Base-by-base conservation (phyloP, 1,140 invertebrate genomes). In the Aricia agestis region DNA sequence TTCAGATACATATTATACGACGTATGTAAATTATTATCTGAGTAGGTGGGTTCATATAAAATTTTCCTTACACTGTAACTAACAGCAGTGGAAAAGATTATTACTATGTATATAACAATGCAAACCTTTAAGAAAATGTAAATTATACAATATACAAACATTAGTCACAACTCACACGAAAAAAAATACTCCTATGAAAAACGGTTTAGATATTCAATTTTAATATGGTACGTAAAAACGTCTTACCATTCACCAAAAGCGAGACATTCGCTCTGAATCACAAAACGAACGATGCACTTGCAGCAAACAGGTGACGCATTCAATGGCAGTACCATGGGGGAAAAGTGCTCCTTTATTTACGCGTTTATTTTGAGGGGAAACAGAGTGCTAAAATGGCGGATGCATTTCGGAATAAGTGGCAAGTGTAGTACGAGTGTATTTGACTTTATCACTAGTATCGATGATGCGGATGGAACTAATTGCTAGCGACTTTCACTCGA, bases 301-400 rank as follows among this genome's bases (percentile, higher is more conserved):
- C 78, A 65, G 78, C 72, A 76, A 84, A 87, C 83, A 84, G 82
- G 82, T 87, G 83, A 85, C 82, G 81, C 80, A 86, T 85, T 78
- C 76, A 74, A 75, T 73, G 67, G 61, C 58, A 73, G 70, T 69
- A 74, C 68, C 18, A 59, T 58, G 70, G 78, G 76, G 78, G 74
- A 74, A 76, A 72, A 70, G 61, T 73, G 72, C 74, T 72, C 73
- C 73, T 75, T 75, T 74, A 79, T 79, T 77, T 77, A 74, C 74
- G 68, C 73, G 78, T 79, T 76, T 75, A 76, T 68, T 74, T 73
- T 71, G 71, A 75, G 78, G 76, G 74, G 74, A 69, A 74, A 66
- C 70, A 58, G 70, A 71, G 41, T 74, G 71, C 69, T 71, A 71
- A 76, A 74, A 76, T 76, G 75, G 75, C 75, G 75, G 71, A 76